These are phyloP conservation scores for Mycalesis mineus DNA, from an alignment of 2,888 invertebrate genomes.

Conservation along the genomic window DNA sequence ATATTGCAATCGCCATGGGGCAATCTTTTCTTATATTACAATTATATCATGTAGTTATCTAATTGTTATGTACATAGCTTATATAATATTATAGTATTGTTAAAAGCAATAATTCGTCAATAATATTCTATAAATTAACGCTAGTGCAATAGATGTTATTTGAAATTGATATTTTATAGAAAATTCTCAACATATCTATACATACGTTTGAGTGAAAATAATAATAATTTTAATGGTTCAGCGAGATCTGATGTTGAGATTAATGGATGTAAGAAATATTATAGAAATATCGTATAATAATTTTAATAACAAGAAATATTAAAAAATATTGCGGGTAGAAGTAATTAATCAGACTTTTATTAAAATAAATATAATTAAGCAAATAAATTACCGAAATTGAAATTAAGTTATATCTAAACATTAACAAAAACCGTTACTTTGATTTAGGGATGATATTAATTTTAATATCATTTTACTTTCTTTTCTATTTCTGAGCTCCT, in stretches of 20 bases:
- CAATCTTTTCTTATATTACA: conserved; percentile 28
- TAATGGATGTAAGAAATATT: conserved; percentile 49
- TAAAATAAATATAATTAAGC: not conserved
- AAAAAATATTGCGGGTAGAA: not conserved
- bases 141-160: conserved; percentile 75
- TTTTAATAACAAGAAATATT: conserved; percentile 13
- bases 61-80: conserved; percentile 51
- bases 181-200: conserved; percentile 38
- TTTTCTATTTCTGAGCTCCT: too few species aligned
- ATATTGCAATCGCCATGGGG: conserved; percentile 28
- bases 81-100: conserved; percentile 39
- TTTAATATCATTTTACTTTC: too few species aligned
- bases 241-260: conserved; percentile 76
- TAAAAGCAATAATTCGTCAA: conserved; percentile 61
- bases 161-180: conserved; percentile 62
- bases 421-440: too few species aligned
- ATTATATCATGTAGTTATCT: conserved; percentile 21
- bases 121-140: conserved; percentile 45
- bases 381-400: too few species aligned
- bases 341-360: not conserved
- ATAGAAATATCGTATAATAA: conserved; percentile 30
- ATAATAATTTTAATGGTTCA: conserved; percentile 40
- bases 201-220: conserved; percentile 35
- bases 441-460: too few species aligned
- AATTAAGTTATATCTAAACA: too few species aligned